These are phyloP conservation scores for Euproctis similis DNA, from an alignment of 2,888 invertebrate genomes.

Conservation along the genomic window DNA sequence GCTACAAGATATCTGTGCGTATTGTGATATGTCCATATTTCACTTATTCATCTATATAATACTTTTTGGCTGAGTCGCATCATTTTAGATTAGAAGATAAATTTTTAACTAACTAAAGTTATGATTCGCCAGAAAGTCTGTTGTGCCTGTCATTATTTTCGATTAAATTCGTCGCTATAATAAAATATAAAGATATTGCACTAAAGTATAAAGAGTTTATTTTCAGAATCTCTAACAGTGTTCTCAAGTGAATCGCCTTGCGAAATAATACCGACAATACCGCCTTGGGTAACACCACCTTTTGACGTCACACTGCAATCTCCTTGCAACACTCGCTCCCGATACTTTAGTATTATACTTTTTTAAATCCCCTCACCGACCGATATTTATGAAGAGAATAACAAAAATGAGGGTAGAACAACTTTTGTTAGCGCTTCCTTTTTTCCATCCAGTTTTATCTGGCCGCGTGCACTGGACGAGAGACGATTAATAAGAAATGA, in stretches of 20 bases:
- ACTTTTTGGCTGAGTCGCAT: too few relatives aligned
- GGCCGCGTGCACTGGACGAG: too few relatives aligned
- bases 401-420: constrained; percentile 7
- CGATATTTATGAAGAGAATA: constrained; percentile 28
- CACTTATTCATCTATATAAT: too few relatives aligned
- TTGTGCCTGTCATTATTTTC: too few relatives aligned
- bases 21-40: too few relatives aligned
- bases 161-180: too few relatives aligned
- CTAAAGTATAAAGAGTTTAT: not conserved
- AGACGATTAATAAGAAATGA: constrained; percentile 8
- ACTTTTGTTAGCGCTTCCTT: constrained; percentile 11
- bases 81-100: too few relatives aligned
- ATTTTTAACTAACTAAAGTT: too few relatives aligned
- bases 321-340: constrained; percentile 22
- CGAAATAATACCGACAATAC: constrained; percentile 2
- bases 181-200: too few relatives aligned
- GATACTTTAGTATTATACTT: constrained; percentile 27
- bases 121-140: too few relatives aligned
- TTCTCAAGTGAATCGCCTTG: constrained; percentile 1
- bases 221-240: not conserved
- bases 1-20: too few relatives aligned
- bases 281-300: constrained; percentile 1
- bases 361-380: constrained; percentile 18
- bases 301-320: constrained; percentile 16
- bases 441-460: too few relatives aligned